Percentiles rank a stretch among this genome's conserved stretches.
Conservation (phyloP, 2,888 invertebrate species). For the Cryptus armator region DNA sequence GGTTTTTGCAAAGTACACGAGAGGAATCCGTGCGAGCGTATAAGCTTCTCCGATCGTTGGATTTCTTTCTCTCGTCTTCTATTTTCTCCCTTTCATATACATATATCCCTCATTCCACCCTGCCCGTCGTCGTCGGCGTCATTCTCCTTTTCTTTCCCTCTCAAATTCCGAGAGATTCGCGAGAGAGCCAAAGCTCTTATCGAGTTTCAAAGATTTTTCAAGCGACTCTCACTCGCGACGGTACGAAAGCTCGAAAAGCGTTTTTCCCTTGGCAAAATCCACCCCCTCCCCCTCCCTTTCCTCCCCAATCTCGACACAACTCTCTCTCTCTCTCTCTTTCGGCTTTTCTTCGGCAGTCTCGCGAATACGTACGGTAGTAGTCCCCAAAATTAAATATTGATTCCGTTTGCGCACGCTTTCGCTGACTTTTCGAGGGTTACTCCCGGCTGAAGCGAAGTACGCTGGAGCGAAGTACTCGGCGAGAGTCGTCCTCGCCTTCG, state of each 20-base stretch:
- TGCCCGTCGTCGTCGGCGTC: constrained; percentile 18
- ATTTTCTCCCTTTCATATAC: constrained; percentile 11
- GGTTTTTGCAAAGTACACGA: constrained; percentile 66
- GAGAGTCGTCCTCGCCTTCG: background rate
- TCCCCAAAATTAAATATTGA: constrained; percentile 78
- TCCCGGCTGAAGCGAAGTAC: background rate
- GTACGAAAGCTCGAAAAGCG: constrained; percentile 32
- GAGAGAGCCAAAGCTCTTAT: constrained; percentile 69
- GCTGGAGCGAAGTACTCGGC: background rate
- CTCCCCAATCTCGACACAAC: background rate
- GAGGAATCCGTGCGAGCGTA: constrained; percentile 66
- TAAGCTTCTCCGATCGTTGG: constrained; percentile 57
- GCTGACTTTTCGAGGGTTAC: constrained; percentile 54
- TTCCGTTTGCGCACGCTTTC: constrained; percentile 69
- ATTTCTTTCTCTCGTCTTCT: constrained; percentile 28
- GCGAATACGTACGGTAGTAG: constrained; percentile 54
- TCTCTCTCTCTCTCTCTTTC: background rate
- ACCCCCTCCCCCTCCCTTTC: background rate
- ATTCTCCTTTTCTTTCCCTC: constrained; percentile 29
- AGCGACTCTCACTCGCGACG: constrained; percentile 43
- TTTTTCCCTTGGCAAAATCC: constrained; percentile 15
- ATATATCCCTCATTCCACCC: background rate
- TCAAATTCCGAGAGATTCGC: constrained; percentile 57
- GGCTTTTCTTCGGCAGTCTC: constrained; percentile 13
- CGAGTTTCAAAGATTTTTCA: constrained; percentile 74